Percentiles rank a stretch among this genome's conserved stretches.
phyloP scores from a whole-genome alignment of 2,888 invertebrate species.

The Clistopyga incitator region DNA sequence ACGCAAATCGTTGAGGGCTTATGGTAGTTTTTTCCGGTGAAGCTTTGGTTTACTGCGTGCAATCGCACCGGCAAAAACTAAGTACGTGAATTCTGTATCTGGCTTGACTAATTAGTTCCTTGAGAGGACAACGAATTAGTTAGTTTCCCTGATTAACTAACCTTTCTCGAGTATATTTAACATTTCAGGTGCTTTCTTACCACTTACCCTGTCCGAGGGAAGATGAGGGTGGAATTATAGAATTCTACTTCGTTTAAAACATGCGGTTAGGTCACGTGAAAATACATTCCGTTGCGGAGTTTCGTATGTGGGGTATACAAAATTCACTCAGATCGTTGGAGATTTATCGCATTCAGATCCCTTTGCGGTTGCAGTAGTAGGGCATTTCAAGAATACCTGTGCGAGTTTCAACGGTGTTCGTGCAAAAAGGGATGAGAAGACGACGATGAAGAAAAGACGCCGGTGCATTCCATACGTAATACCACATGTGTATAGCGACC shows the following conservation, averaged over 20 bases:
- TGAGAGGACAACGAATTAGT: too few species aligned
- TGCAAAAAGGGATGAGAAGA: neutral
- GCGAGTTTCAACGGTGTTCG: slow-evolving; percentile 3
- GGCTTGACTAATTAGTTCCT: too few species aligned
- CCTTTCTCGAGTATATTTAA: too few species aligned
- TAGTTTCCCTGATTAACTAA: too few species aligned
- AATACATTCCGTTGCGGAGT: neutral
- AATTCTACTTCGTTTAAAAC: neutral
- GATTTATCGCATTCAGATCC: slow-evolving; percentile 10
- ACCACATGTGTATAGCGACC: slow-evolving; percentile 1
- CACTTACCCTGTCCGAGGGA: too few species aligned
- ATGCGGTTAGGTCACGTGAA: neutral
- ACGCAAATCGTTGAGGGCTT: too few species aligned
- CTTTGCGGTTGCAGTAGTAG: neutral
- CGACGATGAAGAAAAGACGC: slow-evolving; percentile 19
- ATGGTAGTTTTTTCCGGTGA: too few species aligned
- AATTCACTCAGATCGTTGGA: neutral
- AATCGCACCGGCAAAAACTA: too few species aligned
- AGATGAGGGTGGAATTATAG: neutral
- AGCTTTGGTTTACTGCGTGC: too few species aligned
- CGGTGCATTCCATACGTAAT: neutral
- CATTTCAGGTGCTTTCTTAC: too few species aligned
- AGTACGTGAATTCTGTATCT: too few species aligned
- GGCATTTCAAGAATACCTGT: neutral
- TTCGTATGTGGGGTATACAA: neutral